Percentiles rank a stretch among this genome's conserved stretches.
Evolutionary conservation across 35 echinoderm and acorn worm species (phyloP).

Genomic region (Chiridota heheva): DNA sequence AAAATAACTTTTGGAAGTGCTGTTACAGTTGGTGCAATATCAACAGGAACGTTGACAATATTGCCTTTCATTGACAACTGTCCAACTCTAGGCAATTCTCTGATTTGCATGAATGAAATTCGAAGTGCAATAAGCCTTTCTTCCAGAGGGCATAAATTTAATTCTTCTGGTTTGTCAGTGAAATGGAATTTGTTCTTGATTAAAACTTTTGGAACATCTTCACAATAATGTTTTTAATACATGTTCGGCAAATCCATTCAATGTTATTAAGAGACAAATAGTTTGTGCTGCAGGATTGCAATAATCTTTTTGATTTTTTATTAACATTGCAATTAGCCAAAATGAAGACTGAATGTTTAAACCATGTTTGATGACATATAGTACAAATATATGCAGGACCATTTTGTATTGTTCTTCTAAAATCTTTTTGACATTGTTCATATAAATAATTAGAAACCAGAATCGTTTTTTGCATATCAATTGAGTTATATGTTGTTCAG

Average conservation of each 20-base stretch:
- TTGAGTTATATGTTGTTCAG: not conserved
- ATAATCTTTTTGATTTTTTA: not conserved
- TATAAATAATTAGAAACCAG: not conserved
- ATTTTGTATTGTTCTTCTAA: not conserved
- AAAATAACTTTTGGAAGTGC: too few species aligned
- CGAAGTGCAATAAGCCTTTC: not conserved
- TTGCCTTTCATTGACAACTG: not conserved
- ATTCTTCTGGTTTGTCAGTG: too few species aligned
- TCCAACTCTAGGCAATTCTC: not conserved
- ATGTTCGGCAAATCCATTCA: not conserved
- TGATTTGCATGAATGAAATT: slow-evolving; percentile 1
- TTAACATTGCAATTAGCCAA: not conserved
- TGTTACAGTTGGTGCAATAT: not conserved
- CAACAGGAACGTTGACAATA: slow-evolving; percentile 2
- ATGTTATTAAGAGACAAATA: not conserved
- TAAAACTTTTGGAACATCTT: too few species aligned
- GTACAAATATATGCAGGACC: slow-evolving; percentile 21
- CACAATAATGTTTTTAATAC: too few species aligned
- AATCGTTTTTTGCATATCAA: not conserved
- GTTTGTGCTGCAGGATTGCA: not conserved
- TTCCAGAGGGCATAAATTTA: not conserved
- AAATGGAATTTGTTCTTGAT: too few species aligned
- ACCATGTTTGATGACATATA: slow-evolving; percentile 21
- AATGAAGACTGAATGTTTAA: not conserved
- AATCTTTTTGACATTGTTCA: not conserved